Base-by-base conservation (phyloP, 2,113 vertebrate genomes). In the Miniopterus natalensis region DNA sequence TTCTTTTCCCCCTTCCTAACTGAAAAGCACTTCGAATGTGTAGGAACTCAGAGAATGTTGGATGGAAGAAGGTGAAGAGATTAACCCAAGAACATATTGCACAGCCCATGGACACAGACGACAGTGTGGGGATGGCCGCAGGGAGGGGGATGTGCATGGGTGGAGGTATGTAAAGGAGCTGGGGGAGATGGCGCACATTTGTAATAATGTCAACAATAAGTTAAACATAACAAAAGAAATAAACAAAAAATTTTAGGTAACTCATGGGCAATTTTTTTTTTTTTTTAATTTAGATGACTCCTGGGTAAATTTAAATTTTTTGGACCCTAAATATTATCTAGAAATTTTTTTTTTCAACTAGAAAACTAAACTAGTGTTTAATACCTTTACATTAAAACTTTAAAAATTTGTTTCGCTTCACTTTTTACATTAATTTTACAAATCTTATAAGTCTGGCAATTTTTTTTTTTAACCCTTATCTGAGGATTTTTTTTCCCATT, bases 381-480 rank as follows among this genome's bases (percentile, higher is more conserved):
- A 78, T 53, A 40, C 0, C 36, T 74, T 79, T 51, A 71, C 2
- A 53, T 40, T 57, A 71, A 61, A 91, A 49, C 1, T 73, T 85
- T 40, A 18, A 93, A 80, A 61, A 75, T 6, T 75, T n/a, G 25
- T 40, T 20, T 78, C 59, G 0, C 5, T 51, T 88, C 12, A 74
- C 31, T 3, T 57, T 86, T 95, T 79, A 49, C 10, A 36, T 61
- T 63, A 70, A 93, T 79, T 84, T 87, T 80, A 79, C 2, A 90
- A 70, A 68, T 63, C 11, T 17, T 71, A 74, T 65, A 73, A 78
- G 3, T 2, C 8, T 88, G 17, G 31, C 5, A 63, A 49, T 90
- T 36, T 36, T 36, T 36, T 36, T 36, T 36, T 36, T 36, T 36
- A 36, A 36, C 36, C 36, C 36, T 36, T 36, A 36, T 36, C 36